A percentile compares a stretch with the other conserved stretches of the same genome.
These are phyloP conservation scores for Esox lucius DNA, from an alignment of 2,797 vertebrate genomes.

Conservation along the genomic window DNA sequence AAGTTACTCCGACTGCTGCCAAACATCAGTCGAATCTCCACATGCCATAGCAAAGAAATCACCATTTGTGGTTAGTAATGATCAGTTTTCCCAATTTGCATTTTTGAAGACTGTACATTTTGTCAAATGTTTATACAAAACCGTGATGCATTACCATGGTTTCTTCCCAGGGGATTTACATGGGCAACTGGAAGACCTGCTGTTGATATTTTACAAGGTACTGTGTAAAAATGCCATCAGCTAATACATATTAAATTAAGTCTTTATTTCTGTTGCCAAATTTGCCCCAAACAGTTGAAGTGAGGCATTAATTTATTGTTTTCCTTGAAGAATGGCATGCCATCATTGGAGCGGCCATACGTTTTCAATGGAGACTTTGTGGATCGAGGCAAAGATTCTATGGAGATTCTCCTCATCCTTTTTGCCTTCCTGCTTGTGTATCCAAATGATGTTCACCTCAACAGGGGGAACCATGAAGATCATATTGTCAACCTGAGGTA, in stretches of 20 bases:
- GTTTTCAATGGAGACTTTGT: conserved; percentile 96
- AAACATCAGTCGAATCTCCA: conserved; percentile 89
- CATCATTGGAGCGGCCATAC: conserved; percentile 86
- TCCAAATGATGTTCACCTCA: conserved; percentile 88
- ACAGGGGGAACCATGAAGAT: conserved; percentile 95
- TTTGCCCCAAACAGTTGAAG: background rate
- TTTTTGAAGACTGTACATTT: background rate
- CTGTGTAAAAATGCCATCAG: conserved; percentile 24
- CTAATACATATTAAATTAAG: background rate
- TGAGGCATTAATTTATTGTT: background rate
- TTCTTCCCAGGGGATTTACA: conserved; percentile 86
- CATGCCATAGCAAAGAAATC: conserved; percentile 91
- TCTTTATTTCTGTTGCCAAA: background rate
- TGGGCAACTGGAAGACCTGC: conserved; percentile 90
- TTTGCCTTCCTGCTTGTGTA: conserved; percentile 90
- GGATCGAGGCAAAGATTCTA: conserved; percentile 89
- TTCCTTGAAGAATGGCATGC: conserved; percentile 86
- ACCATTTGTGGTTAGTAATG: conserved; percentile 86
- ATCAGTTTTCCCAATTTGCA: background rate
- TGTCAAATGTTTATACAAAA: too few species aligned
- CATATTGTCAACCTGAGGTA: conserved; percentile 93
- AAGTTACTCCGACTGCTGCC: conserved; percentile 85
- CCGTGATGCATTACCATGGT: background rate
- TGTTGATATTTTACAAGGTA: conserved; percentile 96
- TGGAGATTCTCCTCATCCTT: conserved; percentile 90